Evolutionary conservation across 1,140 invertebrate species (phyloP).

Genomic region (Papilio helenus): DNA sequence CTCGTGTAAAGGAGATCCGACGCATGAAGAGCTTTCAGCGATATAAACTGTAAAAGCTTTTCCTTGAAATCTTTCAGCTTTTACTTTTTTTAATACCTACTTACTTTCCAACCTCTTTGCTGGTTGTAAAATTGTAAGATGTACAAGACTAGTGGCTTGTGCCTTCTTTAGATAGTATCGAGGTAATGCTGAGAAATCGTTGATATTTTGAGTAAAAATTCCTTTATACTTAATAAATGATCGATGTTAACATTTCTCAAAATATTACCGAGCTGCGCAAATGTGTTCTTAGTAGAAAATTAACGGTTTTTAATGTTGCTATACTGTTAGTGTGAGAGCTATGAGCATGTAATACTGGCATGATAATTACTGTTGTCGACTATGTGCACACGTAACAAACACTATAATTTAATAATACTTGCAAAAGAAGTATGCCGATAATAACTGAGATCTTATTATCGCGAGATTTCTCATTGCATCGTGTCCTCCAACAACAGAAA

Average conservation of each 20-base stretch:
- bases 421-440: neutral
- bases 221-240: too few relatives aligned
- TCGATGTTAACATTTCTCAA: too few relatives aligned
- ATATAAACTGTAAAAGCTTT: neutral
- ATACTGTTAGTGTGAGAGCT: too few relatives aligned
- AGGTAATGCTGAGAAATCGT: too few relatives aligned
- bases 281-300: too few relatives aligned
- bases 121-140: neutral
- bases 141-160: neutral
- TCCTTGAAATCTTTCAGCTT: neutral
- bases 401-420: neutral
- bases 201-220: too few relatives aligned
- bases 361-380: too few relatives aligned
- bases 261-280: too few relatives aligned
- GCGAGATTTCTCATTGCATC: neutral
- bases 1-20: neutral
- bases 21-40: neutral
- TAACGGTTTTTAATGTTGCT: too few relatives aligned
- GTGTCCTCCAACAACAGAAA: neutral
- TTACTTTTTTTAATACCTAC: neutral
- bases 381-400: neutral
- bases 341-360: too few relatives aligned
- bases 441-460: neutral
- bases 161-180: neutral
- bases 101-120: neutral